A percentile compares a stretch with the other conserved stretches of the same genome.
phyloP scores from a whole-genome alignment of 2,797 vertebrate genomes.

The Epinephelus awoara region DNA sequence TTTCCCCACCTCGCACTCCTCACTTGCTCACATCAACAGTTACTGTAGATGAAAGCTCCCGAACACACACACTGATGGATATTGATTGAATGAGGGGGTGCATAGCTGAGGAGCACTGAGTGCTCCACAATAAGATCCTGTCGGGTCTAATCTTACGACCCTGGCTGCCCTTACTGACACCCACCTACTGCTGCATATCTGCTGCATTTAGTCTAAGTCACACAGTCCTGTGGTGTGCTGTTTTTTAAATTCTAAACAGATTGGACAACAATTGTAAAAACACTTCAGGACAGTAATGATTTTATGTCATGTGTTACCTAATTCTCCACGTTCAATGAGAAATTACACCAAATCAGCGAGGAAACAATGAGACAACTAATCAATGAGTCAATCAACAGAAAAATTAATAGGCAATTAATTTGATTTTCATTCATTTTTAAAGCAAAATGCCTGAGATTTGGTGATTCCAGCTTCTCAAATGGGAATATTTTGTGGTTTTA shows the following conservation, averaged over 20 bases:
- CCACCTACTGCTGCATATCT: conserved; percentile 6
- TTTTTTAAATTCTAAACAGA: neutral
- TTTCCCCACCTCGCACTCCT: conserved; percentile 20
- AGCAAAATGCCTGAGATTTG: neutral
- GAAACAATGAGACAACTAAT: neutral
- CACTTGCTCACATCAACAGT: conserved; percentile 63
- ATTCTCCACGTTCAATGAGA: neutral
- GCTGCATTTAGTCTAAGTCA: conserved; percentile 8
- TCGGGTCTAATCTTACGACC: conserved; percentile 39
- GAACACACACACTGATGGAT: conserved; percentile 32
- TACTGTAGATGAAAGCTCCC: conserved; percentile 46
- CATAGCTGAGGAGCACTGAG: conserved; percentile 62
- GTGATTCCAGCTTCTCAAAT: neutral
- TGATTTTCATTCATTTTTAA: neutral
- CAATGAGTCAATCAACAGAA: neutral
- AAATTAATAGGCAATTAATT: neutral
- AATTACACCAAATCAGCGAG: neutral
- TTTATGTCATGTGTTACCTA: neutral
- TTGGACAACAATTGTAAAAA: neutral
- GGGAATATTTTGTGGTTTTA: neutral
- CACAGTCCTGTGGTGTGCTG: neutral
- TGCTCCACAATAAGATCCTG: conserved; percentile 60
- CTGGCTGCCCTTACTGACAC: conserved; percentile 12
- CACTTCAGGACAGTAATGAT: neutral
- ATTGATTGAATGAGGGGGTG: conserved; percentile 78